These are phyloP conservation scores for Peribatodes rhomboidaria DNA, from an alignment of 2,888 invertebrate genomes.

Conservation along the genomic window DNA sequence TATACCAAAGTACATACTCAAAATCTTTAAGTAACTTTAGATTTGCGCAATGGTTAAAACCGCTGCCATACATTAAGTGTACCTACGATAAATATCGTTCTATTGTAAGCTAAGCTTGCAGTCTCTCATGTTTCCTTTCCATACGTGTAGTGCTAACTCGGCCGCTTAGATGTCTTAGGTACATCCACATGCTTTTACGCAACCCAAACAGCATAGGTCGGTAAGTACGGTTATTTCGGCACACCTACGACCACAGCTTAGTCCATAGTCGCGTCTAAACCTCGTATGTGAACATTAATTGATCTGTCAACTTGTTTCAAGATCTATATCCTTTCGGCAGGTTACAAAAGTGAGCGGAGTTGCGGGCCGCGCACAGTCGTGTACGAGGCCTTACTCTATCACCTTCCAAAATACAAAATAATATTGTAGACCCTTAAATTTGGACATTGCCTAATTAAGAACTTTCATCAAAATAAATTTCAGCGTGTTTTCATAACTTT, in stretches of 20 bases:
- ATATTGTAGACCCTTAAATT: neutral
- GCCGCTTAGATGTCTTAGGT: constrained; percentile 36
- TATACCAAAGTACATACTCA: too few relatives aligned
- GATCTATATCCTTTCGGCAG: constrained; percentile 79
- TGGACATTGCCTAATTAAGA: too few relatives aligned
- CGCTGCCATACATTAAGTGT: too few relatives aligned
- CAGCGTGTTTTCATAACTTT: neutral
- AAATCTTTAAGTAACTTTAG: too few relatives aligned
- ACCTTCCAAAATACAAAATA: constrained; percentile 43
- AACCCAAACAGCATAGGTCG: constrained; percentile 47
- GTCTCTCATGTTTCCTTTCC: constrained; percentile 21
- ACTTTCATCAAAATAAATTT: neutral
- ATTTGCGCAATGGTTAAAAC: too few relatives aligned
- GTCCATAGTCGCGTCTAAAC: constrained; percentile 40
- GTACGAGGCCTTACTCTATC: constrained; percentile 60
- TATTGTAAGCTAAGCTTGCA: neutral
- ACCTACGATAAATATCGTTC: neutral
- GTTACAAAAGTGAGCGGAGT: constrained; percentile 80
- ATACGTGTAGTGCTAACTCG: constrained; percentile 2
- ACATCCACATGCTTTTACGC: constrained; percentile 51
- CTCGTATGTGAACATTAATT: constrained; percentile 62
- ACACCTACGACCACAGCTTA: constrained; percentile 47
- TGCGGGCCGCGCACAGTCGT: constrained; percentile 69
- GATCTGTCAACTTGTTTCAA: constrained; percentile 71
- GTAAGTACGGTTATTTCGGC: constrained; percentile 56